Conservation (phyloP, 64 coral and sea anemone species). For the Montipora cactus region DNA sequence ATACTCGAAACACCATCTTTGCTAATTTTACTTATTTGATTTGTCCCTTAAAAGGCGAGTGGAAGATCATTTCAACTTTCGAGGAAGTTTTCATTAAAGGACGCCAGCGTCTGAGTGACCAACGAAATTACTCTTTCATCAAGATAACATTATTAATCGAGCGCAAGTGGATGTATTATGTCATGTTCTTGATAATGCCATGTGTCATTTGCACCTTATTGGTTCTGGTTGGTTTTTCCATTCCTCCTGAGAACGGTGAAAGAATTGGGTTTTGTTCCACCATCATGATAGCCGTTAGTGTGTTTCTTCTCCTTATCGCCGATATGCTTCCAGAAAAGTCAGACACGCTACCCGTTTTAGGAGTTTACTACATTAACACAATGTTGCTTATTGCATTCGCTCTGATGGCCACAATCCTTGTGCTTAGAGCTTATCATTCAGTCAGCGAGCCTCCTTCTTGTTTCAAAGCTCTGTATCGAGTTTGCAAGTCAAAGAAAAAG, state of each 20-base stretch:
- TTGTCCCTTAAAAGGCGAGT: conserved; percentile 35
- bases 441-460: neutral
- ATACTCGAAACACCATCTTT: no score
- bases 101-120: no score
- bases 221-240: conserved; percentile 57
- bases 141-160: neutral
- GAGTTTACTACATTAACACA: conserved; percentile 54
- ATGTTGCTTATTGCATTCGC: conserved; percentile 51
- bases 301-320: conserved; percentile 59
- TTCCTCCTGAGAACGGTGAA: conserved; percentile 78
- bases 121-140: neutral
- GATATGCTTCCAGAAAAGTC: conserved; percentile 79
- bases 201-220: conserved; percentile 50
- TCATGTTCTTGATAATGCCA: conserved; percentile 62
- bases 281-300: conserved; percentile 68
- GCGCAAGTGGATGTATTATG: conserved; percentile 50
- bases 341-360: conserved; percentile 54
- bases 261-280: conserved; percentile 68
- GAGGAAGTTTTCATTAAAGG: neutral
- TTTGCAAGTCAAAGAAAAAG: neutral
- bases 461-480: neutral
- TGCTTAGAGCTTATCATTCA: conserved; percentile 67
- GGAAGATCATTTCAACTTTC: neutral
- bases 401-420: conserved; percentile 56
- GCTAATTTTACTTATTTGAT: no score